Evolutionary conservation across 2,888 invertebrate species (phyloP), one percentile per base, ranked within the genome.

Genomic region (Bhutanitis thaidina): DNA sequence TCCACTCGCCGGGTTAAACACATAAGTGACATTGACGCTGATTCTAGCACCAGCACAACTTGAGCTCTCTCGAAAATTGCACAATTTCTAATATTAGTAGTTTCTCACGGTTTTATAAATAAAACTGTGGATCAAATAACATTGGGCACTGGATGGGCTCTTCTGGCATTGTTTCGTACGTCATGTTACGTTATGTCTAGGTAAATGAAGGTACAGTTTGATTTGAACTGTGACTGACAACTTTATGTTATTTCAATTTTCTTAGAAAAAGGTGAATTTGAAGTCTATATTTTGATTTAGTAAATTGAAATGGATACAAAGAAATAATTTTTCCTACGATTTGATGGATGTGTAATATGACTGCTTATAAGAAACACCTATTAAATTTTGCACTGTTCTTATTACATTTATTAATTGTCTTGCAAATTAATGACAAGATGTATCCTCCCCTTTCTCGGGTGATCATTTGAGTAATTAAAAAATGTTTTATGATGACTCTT

Each of bases 21-120:
- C 84, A 83, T 89, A 89, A 88, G 88, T 89, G 88, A 89, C 88
- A 89, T 84, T 88, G 88, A 89, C 85, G 80, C 84, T 74, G 66
- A 71, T 63, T 61, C 71, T 67, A 63, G 69, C 77, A 67, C 84
- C 83, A 80, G 58, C 58, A 14, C 51, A 58, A 59, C 64, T 62
- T 66, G 83, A 77, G 37, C 81, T 65, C 53, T 64, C 54, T 46
- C 56, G 61, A 62, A 61, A 52, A 52, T 49, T 35, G 49, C 38
- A 47, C 46, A 48, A 49, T 37, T 52, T 41, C 38, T 49, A 56
- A 54, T 56, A 54, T 61, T 61, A 60, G 56, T 55, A 59, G 55
- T 53, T 61, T 65, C 64, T 57, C 56, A 56, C 52, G 51, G 53
- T 49, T 59, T 56, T 62, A 57, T 64, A 65, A 67, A 66, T 62